A percentile compares a stretch with the other conserved stretches of the same genome.
Conservation (phyloP, 1,140 invertebrate genomes). For the Cyrtorhinus lividipennis region DNA sequence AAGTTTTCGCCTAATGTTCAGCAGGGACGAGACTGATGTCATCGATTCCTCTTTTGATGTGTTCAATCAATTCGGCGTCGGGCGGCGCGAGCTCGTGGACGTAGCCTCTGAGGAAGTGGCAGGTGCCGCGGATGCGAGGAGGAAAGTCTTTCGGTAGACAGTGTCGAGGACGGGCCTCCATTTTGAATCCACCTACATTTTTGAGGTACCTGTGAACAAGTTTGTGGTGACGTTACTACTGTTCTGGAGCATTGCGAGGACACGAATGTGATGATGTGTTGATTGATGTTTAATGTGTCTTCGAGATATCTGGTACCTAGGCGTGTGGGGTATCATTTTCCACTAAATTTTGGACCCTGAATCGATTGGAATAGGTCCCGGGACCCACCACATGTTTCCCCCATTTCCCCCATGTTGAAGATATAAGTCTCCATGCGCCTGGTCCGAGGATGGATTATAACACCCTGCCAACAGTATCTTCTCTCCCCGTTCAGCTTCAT, state of each 20-base stretch:
- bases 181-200: conserved; percentile 44
- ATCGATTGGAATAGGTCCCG: no score
- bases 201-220: conserved; percentile 45
- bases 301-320: no score
- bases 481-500: no score
- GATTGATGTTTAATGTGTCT: no score
- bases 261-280: no score
- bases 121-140: conserved; percentile 56
- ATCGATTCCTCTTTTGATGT: conserved; percentile 27
- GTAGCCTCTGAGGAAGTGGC: conserved; percentile 73
- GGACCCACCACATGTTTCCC: no score
- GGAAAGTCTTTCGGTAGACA: conserved; percentile 78
- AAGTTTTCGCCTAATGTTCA: conserved; percentile 4
- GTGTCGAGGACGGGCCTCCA: conserved; percentile 55
- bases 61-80: conserved; percentile 41
- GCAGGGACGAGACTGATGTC: not conserved
- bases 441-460: no score
- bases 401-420: no score
- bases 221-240: not conserved
- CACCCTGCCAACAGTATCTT: no score
- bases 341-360: no score
- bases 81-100: conserved; percentile 48
- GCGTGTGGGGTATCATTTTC: no score
- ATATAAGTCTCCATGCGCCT: no score
- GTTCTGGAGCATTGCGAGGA: not conserved